Evolutionary conservation across 2,888 invertebrate species (phyloP).

Genomic region (Schrankia costaestrigalis): DNA sequence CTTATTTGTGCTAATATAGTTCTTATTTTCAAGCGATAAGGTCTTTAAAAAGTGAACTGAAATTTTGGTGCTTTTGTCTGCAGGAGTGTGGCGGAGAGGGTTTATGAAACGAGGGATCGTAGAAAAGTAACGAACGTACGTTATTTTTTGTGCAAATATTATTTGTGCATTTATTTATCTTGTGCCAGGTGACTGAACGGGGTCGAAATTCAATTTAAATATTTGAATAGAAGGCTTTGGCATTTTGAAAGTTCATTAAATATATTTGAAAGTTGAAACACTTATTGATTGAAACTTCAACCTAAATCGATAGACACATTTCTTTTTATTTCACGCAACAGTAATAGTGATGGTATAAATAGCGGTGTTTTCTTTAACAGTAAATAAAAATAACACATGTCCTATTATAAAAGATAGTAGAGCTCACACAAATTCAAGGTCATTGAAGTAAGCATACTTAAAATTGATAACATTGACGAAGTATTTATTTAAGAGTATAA

Average conservation of each 20-base stretch:
- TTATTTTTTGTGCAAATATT: constrained; percentile 56
- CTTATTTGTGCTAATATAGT: constrained; percentile 33
- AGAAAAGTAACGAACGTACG: constrained; percentile 51
- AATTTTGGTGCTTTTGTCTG: constrained; percentile 51
- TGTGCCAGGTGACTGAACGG: constrained; percentile 47
- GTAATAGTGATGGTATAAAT: too few relatives aligned
- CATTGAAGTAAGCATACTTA: too few relatives aligned
- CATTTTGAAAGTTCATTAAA: neutral
- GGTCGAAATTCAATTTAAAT: neutral
- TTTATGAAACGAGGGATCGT: constrained; percentile 63
- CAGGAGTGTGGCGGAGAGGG: constrained; percentile 67
- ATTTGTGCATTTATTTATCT: constrained; percentile 56
- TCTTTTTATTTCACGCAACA: too few relatives aligned
- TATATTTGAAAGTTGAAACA: too few relatives aligned
- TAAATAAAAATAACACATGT: too few relatives aligned
- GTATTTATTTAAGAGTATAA: too few relatives aligned
- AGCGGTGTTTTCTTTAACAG: too few relatives aligned
- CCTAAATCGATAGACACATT: too few relatives aligned
- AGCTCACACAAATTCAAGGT: too few relatives aligned
- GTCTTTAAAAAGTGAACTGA: constrained; percentile 24
- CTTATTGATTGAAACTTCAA: too few relatives aligned
- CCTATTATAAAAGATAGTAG: too few relatives aligned
- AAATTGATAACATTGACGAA: too few relatives aligned
- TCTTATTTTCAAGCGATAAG: constrained; percentile 44
- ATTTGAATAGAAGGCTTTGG: neutral